Conservation (phyloP, 1,140 invertebrate genomes). For the Bemisia tabaci region DNA sequence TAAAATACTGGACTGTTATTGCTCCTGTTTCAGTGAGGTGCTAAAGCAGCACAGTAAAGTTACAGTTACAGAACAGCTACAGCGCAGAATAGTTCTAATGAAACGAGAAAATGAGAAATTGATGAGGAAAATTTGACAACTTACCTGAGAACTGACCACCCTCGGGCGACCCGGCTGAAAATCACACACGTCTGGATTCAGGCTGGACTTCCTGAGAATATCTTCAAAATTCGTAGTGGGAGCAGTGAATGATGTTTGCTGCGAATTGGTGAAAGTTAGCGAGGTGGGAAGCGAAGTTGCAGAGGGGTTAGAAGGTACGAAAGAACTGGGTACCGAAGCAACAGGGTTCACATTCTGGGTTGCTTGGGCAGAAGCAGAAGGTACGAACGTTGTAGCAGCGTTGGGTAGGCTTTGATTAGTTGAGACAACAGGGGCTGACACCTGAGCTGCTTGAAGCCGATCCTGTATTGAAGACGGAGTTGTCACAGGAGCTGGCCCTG, state of each 20-base stretch:
- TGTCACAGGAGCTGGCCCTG: neutral
- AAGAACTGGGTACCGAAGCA: neutral
- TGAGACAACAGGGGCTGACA: neutral
- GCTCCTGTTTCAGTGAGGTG: too few species aligned
- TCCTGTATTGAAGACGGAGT: neutral
- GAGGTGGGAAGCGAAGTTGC: neutral
- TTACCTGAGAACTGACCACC: neutral
- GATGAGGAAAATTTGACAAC: neutral
- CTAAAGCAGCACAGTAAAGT: too few species aligned
- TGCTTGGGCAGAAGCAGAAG: neutral
- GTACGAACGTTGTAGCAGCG: neutral
- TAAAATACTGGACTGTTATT: too few species aligned
- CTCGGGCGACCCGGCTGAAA: too few species aligned
- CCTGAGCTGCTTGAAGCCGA: neutral
- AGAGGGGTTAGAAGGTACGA: neutral
- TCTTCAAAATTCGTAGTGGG: neutral
- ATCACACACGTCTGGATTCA: neutral
- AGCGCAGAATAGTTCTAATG: too few species aligned
- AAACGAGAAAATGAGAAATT: too few species aligned
- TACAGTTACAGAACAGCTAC: too few species aligned
- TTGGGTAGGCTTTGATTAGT: neutral
- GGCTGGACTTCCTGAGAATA: neutral
- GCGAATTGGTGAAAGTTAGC: neutral
- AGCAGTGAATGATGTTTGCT: neutral
- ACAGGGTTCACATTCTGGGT: neutral